A percentile compares a stretch with the other conserved stretches of the same genome.
Conservation (phyloP, 2,888 invertebrate genomes). For the Drosophila multiciliata region DNA sequence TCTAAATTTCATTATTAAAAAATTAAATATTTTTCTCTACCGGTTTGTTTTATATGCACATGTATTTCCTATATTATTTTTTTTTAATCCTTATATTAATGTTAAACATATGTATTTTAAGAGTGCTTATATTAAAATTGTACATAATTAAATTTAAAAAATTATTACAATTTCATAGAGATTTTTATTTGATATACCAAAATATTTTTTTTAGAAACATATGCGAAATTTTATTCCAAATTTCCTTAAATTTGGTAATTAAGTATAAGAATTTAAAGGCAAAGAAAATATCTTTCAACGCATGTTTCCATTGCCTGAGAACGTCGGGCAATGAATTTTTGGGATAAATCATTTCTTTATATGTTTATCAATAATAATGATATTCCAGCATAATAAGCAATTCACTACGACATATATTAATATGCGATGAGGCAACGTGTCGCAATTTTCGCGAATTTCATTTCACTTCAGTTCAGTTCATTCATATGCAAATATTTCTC, state of each 20-base stretch:
- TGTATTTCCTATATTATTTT: background rate
- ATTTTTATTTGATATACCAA: background rate
- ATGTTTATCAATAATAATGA: background rate
- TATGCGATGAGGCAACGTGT: constrained; percentile 22
- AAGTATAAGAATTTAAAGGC: background rate
- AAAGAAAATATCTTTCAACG: background rate
- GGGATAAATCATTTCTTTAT: background rate
- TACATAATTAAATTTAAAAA: background rate
- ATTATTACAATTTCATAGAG: background rate
- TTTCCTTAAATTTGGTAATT: background rate
- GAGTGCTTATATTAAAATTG: background rate
- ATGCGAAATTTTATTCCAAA: background rate
- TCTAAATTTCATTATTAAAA: background rate
- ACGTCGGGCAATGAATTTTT: background rate
- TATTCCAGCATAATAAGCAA: background rate
- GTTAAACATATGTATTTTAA: background rate
- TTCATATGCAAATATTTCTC: constrained; percentile 55
- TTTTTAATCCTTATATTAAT: background rate
- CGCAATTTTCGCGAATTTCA: constrained; percentile 50
- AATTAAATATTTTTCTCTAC: background rate
- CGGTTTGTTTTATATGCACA: background rate
- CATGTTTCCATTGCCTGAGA: background rate
- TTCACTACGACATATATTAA: constrained; percentile 3
- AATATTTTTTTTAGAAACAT: background rate
- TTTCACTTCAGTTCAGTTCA: constrained; percentile 38